Evolutionary conservation across 2,113 vertebrate genomes (phyloP).

Genomic region (Cynopterus brachyotis): DNA sequence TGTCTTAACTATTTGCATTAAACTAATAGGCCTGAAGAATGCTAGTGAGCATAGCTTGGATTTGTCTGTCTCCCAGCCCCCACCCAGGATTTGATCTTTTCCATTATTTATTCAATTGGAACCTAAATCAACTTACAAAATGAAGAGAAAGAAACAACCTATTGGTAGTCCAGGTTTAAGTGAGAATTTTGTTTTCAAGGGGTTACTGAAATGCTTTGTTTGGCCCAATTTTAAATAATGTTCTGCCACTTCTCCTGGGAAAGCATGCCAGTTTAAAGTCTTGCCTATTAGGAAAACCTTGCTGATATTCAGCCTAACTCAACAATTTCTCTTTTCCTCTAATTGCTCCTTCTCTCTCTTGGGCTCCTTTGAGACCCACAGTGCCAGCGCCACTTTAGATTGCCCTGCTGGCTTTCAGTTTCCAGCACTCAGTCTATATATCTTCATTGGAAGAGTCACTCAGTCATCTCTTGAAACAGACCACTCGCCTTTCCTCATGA

Average conservation of each 20-base stretch:
- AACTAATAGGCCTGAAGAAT: not conserved
- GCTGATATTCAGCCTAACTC: not conserved
- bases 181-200: conserved; percentile 13
- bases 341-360: conserved; percentile 9
- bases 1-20: not conserved
- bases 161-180: not conserved
- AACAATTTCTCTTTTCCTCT: conserved; percentile 30
- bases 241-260: conserved; percentile 3
- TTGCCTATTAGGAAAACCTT: conserved; percentile 23
- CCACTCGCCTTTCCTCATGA: not conserved
- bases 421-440: not conserved
- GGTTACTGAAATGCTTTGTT: conserved; percentile 12
- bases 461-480: not conserved
- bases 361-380: not conserved
- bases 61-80: not conserved
- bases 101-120: not conserved
- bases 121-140: not conserved
- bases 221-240: not conserved
- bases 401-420: not conserved
- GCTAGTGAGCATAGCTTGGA: not conserved
- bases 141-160: not conserved
- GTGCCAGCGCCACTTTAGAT: not conserved
- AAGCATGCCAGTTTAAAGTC: not conserved
- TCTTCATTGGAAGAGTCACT: not conserved
- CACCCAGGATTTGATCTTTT: not conserved